Evolutionary conservation across 1,140 invertebrate species (phyloP).

Genomic region (Drosophila nebulosa): DNA sequence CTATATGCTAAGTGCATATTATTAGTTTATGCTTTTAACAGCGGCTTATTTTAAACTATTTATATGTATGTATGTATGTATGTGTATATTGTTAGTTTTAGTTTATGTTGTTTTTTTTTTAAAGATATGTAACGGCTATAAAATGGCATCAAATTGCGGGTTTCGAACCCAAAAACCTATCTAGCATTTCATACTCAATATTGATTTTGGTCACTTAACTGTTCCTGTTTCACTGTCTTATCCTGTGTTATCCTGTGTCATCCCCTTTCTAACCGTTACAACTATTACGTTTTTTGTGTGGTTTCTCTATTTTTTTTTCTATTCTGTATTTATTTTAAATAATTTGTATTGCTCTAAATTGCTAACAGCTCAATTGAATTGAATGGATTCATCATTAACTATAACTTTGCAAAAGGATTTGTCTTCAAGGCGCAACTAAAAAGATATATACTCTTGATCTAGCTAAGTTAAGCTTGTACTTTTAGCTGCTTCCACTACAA

Average conservation of each 20-base stretch:
- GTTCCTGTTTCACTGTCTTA: conserved; percentile 31
- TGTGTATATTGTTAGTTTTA: conserved; percentile 17
- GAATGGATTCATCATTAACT: conserved; percentile 17
- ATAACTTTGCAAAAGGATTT: conserved; percentile 35
- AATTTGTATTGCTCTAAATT: conserved; percentile 44
- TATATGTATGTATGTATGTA: too few relatives aligned
- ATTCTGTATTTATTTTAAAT: neutral
- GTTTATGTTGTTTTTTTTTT: neutral
- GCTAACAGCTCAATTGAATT: conserved; percentile 15
- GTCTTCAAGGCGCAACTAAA: neutral
- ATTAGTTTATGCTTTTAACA: conserved; percentile 20
- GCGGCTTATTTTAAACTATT: neutral
- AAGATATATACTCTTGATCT: too few relatives aligned
- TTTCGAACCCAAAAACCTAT: conserved; percentile 43
- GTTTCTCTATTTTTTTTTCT: conserved; percentile 1
- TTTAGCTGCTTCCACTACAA: too few relatives aligned
- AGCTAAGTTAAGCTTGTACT: too few relatives aligned
- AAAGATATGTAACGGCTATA: conserved; percentile 65
- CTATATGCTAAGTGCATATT: conserved; percentile 28
- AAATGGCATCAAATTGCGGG: conserved; percentile 57
- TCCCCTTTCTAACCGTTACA: conserved; percentile 58
- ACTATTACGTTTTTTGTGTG: conserved; percentile 15
- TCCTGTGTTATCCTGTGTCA: conserved; percentile 18
- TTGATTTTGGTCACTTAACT: conserved; percentile 54
- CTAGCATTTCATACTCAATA: conserved; percentile 33